Conservation (phyloP, 2,797 vertebrate species). For the Monodelphis domestica region DNA sequence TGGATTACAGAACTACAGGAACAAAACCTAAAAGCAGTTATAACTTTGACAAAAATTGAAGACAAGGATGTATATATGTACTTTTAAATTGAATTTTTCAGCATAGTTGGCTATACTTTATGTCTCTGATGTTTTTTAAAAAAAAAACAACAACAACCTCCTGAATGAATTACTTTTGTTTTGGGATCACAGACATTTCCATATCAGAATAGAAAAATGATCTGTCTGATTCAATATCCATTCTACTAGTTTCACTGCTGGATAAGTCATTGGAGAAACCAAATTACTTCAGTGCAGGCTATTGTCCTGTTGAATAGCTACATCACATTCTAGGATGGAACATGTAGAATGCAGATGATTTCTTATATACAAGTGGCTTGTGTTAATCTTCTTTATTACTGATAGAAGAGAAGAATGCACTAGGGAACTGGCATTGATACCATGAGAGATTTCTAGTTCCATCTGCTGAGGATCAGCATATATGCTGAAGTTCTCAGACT, state of each 20-base stretch:
- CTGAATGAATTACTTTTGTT: background rate
- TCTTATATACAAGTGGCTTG: conserved; percentile 53
- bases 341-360: conserved; percentile 56
- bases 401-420: conserved; percentile 40
- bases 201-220: conserved; percentile 56
- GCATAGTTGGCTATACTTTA: conserved; percentile 9
- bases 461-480: conserved; percentile 28
- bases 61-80: conserved; percentile 38
- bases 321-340: conserved; percentile 52
- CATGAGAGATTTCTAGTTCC: conserved; percentile 40
- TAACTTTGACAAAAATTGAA: conserved; percentile 27
- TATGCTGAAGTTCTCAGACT: conserved; percentile 10
- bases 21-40: conserved; percentile 39
- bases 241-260: conserved; percentile 65
- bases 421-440: conserved; percentile 39
- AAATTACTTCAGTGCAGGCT: conserved; percentile 64
- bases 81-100: conserved; percentile 43
- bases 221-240: conserved; percentile 58
- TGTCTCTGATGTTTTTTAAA: background rate
- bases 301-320: conserved; percentile 35
- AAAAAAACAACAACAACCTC: conserved; percentile 38
- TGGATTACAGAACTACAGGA: conserved; percentile 55
- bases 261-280: conserved; percentile 55
- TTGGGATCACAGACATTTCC: conserved; percentile 48
- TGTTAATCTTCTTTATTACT: conserved; percentile 60